Evolutionary conservation across 2,888 invertebrate genomes (phyloP).

Genomic region (Caenorhabditis wallacei): DNA sequence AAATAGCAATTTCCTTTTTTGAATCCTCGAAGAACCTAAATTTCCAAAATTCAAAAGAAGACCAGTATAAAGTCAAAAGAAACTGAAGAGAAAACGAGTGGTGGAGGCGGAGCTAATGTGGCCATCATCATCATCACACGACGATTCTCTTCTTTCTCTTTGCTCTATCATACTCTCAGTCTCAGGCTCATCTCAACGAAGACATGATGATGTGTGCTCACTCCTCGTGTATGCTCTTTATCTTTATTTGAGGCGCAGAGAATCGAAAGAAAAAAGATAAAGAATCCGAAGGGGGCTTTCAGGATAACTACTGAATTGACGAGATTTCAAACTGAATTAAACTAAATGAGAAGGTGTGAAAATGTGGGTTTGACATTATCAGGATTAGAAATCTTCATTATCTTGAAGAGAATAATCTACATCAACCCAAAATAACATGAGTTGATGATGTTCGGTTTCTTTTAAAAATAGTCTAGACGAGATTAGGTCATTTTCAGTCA

Average conservation of each 20-base stretch:
- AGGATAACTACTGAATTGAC: constrained; percentile 21
- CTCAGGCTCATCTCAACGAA: constrained; percentile 30
- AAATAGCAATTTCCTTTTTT: background rate
- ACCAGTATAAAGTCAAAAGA: constrained; percentile 43
- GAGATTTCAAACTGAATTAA: background rate
- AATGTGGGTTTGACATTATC: no score
- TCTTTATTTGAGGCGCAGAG: constrained; percentile 30
- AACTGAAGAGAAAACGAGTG: constrained; percentile 31
- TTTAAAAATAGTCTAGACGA: constrained; percentile 12
- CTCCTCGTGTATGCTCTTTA: constrained; percentile 44
- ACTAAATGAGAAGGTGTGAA: background rate
- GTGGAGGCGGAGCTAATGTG: constrained; percentile 41
- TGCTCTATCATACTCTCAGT: constrained; percentile 39
- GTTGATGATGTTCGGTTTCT: constrained; percentile 15
- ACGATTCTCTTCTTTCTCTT: constrained; percentile 16
- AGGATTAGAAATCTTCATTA: no score
- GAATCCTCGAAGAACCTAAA: background rate
- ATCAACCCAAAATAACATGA: background rate
- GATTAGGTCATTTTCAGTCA: constrained; percentile 10
- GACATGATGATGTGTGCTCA: constrained; percentile 47
- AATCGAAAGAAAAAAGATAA: constrained; percentile 34
- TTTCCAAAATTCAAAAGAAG: constrained; percentile 7
- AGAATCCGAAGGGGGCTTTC: constrained; percentile 14
- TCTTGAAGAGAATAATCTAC: background rate
- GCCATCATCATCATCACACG: constrained; percentile 42